phyloP scores from a whole-genome alignment of 2,113 vertebrate species.

The Mus pahari region DNA sequence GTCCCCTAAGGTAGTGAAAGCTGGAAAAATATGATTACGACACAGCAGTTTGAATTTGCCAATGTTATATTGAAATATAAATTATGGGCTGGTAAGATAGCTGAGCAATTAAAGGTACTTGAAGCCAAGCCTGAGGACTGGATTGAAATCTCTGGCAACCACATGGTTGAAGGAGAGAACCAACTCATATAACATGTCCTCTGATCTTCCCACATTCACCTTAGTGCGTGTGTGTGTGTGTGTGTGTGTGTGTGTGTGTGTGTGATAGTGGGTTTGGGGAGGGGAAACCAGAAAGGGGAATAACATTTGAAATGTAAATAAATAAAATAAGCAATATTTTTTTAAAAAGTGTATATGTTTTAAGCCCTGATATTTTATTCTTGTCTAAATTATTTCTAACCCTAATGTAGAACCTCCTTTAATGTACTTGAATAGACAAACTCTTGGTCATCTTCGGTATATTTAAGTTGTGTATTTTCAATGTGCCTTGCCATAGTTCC shows the following conservation, averaged over 20 bases:
- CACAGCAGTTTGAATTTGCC: not conserved
- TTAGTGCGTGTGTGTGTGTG: no score
- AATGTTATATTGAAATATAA: constrained; percentile 57
- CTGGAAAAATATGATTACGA: constrained; percentile 22
- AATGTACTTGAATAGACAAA: not conserved
- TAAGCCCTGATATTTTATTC: not conserved
- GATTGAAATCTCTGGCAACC: not conserved
- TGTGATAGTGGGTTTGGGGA: no score
- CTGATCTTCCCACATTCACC: not conserved
- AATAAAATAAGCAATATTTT: not conserved
- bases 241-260: no score
- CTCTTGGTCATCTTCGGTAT: not conserved
- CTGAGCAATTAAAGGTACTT: not conserved
- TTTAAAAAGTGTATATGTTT: not conserved
- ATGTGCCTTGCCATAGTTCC: not conserved
- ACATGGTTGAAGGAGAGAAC: not conserved
- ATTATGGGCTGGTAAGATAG: not conserved
- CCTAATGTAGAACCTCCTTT: not conserved
- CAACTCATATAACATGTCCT: not conserved
- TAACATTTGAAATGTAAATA: no score
- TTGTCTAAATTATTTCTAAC: not conserved
- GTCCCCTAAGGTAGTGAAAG: not conserved
- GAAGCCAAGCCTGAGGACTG: not conserved
- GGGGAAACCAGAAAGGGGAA: no score
- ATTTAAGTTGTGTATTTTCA: not conserved